Conservation (phyloP, 2,113 vertebrate genomes). For the Cyanocitta stelleri region DNA sequence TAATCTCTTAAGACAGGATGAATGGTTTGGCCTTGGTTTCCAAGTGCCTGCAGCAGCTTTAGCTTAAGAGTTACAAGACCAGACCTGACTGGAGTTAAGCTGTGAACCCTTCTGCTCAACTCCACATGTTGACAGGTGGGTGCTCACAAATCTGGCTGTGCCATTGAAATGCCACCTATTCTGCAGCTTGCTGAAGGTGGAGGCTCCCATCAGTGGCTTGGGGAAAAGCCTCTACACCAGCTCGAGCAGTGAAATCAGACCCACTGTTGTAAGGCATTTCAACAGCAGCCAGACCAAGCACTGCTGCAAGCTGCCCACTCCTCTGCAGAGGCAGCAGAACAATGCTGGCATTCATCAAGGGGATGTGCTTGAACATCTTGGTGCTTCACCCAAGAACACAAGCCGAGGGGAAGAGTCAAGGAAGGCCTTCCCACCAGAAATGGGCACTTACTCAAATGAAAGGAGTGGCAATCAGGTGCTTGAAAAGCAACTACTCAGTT, state of each 20-base stretch:
- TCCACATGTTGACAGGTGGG: neutral
- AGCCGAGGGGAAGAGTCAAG: neutral
- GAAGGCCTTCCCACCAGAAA: neutral
- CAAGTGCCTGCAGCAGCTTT: neutral
- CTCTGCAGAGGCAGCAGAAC: neutral
- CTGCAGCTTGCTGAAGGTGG: neutral
- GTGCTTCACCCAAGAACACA: neutral
- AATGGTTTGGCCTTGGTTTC: neutral
- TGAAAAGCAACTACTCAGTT: neutral
- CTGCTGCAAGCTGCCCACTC: neutral
- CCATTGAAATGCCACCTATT: accelerated
- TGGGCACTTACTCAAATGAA: neutral
- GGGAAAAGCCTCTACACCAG: neutral
- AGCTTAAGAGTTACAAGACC: neutral
- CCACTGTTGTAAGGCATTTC: neutral
- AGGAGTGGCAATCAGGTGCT: neutral
- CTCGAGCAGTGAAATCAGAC: neutral
- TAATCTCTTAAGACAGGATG: neutral
- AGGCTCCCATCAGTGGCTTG: neutral
- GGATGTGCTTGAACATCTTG: accelerated
- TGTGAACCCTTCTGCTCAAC: neutral
- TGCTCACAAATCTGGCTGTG: neutral
- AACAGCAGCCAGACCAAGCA: neutral
- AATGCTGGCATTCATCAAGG: accelerated
- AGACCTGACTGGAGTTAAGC: neutral